A percentile compares a stretch with the other conserved stretches of the same genome.
These are phyloP conservation scores for Rhyacophila evoluta DNA, from an alignment of 2,888 invertebrate genomes.

Conservation along the genomic window DNA sequence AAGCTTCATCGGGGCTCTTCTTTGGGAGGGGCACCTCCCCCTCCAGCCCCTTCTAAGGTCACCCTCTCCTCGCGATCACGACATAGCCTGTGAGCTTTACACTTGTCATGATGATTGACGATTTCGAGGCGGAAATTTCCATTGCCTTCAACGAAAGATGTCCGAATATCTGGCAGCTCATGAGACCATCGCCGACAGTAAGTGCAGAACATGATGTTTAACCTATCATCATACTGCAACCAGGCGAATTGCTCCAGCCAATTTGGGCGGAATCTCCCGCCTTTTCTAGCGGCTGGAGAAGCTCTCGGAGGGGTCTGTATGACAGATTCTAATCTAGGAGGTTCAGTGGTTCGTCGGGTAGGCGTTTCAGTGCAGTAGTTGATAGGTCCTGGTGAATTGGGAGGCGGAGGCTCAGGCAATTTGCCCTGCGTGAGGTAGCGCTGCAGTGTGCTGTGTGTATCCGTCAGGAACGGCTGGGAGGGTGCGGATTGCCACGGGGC, in stretches of 20 bases:
- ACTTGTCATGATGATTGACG: conserved; percentile 83
- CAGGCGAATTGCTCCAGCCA: conserved; percentile 80
- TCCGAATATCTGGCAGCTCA: conserved; percentile 77
- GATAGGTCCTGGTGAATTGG: conserved; percentile 36
- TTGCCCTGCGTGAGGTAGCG: conserved; percentile 54
- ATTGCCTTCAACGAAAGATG: conserved; percentile 84
- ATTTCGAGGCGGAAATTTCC: conserved; percentile 82
- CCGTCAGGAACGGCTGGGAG: conserved; percentile 29
- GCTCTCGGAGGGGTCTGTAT: conserved; percentile 59
- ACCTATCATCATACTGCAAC: conserved; percentile 77
- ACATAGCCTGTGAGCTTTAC: conserved; percentile 81
- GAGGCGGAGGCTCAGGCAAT: conserved; percentile 52
- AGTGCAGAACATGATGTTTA: conserved; percentile 80
- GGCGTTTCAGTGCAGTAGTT: conserved; percentile 49
- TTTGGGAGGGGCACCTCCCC: conserved; percentile 27
- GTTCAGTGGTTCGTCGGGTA: conserved; percentile 57
- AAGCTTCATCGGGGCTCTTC: conserved; percentile 47
- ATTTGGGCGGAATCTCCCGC: conserved; percentile 75
- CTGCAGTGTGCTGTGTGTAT: conserved; percentile 51
- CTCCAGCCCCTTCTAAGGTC: conserved; percentile 43
- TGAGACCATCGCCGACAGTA: conserved; percentile 81
- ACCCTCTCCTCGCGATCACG: conserved; percentile 65
- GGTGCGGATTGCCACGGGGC: conserved; percentile 1
- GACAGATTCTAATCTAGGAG: conserved; percentile 58
- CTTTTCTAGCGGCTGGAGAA: conserved; percentile 63